phyloP scores from a whole-genome alignment of 2,113 vertebrate genomes.

The Pachycephala philippinensis region DNA sequence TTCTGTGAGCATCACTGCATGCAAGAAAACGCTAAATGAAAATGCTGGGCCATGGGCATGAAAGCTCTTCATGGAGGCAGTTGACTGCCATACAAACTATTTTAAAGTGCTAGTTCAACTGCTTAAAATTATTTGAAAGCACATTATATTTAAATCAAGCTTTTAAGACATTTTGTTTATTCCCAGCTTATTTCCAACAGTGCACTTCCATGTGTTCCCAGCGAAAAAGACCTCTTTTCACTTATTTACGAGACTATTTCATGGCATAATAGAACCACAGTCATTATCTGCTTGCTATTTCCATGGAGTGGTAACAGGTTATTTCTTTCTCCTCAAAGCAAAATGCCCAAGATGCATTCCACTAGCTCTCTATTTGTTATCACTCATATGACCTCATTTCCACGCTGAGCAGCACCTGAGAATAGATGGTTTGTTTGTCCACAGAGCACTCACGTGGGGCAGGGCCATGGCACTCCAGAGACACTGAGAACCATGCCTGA shows the following conservation, averaged over 20 bases:
- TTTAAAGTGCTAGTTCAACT: background rate
- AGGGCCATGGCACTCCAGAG: background rate
- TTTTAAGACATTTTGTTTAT: background rate
- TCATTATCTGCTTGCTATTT: background rate
- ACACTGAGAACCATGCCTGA: background rate
- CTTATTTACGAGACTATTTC: background rate
- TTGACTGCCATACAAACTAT: background rate
- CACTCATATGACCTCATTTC: background rate
- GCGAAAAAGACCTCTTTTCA: background rate
- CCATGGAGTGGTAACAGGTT: background rate
- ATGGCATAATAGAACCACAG: background rate
- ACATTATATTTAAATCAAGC: background rate
- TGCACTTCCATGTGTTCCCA: background rate
- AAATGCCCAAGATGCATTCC: background rate
- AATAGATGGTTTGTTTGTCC: background rate
- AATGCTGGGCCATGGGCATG: background rate
- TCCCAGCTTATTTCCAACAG: background rate
- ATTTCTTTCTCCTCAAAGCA: accelerated
- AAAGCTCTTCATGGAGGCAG: background rate
- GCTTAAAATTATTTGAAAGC: background rate
- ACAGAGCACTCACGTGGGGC: accelerated
- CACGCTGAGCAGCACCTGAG: background rate
- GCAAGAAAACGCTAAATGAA: background rate
- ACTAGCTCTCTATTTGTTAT: background rate
- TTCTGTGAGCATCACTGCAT: background rate